Base-by-base conservation (phyloP, 2,888 invertebrate genomes). In the Eupsilia transversa region DNA sequence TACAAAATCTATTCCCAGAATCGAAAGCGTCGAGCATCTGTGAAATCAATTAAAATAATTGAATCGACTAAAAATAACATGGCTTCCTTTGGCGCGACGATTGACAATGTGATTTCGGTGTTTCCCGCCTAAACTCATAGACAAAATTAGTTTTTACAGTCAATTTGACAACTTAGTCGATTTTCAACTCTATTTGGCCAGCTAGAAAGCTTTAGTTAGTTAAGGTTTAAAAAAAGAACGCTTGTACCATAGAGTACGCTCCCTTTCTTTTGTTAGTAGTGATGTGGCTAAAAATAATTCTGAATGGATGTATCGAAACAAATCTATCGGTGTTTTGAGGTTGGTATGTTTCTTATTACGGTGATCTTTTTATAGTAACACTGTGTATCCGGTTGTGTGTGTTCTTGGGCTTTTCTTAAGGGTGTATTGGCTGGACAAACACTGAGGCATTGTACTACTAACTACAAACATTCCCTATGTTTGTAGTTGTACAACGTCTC, bases 31-130 rank as follows among this genome's bases (percentile, higher is more conserved):
- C 72, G 56, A 77, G 88, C 92, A 92, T 94, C 94, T 94, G 95
- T 94, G 90, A 92, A 94, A 94, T 95, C 96, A 95, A 95, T 96
- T 96, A 94, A 92, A 93, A 92, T 95, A 95, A 96, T 96, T 94
- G 95, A 94, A 93, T 92, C 92, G 72, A 90, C 94, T 93, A 93
- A 94, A 84, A 95, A 95, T 95, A 93, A 94, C 92, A 92, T 87
- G 94, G 94, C 94, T 95, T 95, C 96, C 93, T 79, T 64, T 81
- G 67, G 68, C 80, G 71, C 84, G 91, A 86, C 92, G 94, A 95
- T 93, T 94, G 95, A 95, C 94, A 93, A 88, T 89, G 89, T 87
- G 90, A 92, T 93, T 93, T 93, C 89, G 91, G 90, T 90, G 89
- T 92, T 94, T 93, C 93, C 94, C 93, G 93, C 92, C 56, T 72